Evolutionary conservation across 2,797 vertebrate genomes (phyloP), one percentile per base, ranked within the genome.

Genomic region (Diceros bicornis): DNA sequence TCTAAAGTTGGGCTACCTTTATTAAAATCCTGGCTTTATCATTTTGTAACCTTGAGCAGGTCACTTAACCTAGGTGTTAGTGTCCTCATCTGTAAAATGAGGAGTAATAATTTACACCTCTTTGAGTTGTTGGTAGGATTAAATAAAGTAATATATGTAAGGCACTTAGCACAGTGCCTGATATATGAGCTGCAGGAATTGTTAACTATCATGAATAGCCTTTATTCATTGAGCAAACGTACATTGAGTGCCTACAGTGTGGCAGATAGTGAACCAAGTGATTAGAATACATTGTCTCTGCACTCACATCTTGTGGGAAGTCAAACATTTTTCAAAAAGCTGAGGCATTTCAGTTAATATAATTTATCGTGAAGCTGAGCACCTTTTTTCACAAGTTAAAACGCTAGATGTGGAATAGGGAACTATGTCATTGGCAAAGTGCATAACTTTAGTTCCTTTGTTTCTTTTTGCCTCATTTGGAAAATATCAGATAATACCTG

Each of bases 41-140:
- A 66, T 57, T 89, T 59, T 94, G 50, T 95, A 64, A 82, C 90
- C 50, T 87, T 88, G 62, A 21, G 21, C 62, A 97, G 94, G 23
- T 92, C 91, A 74, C 25, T 92, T 95, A 97, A 95, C 47, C 27
- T 62, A 69, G 16, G 29, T 59, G 18, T 66, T 82, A 66, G 37
- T 96, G 92, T 94, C 66, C 77, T 97, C 55, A 88, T 90, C 62
- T 11, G 5, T 87, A 97, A 92, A 96, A 92, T 96, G 34, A 89
- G 27, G 25, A 85, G 21, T 82, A 71, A 57, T 71, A 92, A 82
- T 57, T 91, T 41, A 74, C 21, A 59, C 21, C 47, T 89, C 75
- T 71, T 41, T 85, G 25, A 88, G 57, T 89, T 94, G 21, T 88
- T 94, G 57, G 14, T 77, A 91, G 66, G 23, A 90, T 87, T 90